Conservation (phyloP, 2,113 vertebrate species). For the Lepus europaeus region DNA sequence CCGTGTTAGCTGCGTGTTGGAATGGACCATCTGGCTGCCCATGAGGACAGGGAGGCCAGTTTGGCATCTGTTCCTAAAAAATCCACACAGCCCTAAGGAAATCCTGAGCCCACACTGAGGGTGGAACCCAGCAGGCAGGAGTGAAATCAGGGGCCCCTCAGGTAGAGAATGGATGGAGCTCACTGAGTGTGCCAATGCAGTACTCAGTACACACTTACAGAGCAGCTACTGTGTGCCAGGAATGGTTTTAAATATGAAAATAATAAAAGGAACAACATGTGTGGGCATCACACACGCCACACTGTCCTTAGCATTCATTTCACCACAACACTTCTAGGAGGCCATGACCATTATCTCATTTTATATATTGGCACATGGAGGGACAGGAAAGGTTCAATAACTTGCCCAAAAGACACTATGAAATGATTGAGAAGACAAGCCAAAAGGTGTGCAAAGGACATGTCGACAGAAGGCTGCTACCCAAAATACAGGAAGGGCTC, state of each 20-base stretch:
- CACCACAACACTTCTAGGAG: neutral
- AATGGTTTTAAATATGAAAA: neutral
- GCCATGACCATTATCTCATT: neutral
- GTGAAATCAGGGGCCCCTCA: fast-evolving
- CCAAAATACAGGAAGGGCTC: neutral
- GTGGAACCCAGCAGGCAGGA: fast-evolving
- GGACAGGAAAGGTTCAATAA: neutral
- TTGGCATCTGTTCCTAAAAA: neutral
- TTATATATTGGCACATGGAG: neutral
- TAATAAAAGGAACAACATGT: neutral
- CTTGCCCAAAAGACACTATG: neutral
- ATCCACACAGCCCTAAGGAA: fast-evolving
- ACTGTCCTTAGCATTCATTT: neutral
- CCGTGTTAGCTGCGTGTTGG: fast-evolving
- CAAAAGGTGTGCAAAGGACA: neutral
- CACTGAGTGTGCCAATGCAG: neutral
- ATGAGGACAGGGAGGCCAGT: too few relatives aligned
- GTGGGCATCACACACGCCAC: fast-evolving
- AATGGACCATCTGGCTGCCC: neutral
- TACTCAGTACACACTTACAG: too few relatives aligned
- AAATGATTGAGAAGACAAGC: neutral
- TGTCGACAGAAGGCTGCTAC: too few relatives aligned
- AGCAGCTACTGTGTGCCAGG: neutral
- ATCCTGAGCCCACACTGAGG: fast-evolving
- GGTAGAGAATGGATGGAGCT: neutral